Base-by-base conservation (phyloP, 2,888 invertebrate genomes). In the Eupithecia centaureata region DNA sequence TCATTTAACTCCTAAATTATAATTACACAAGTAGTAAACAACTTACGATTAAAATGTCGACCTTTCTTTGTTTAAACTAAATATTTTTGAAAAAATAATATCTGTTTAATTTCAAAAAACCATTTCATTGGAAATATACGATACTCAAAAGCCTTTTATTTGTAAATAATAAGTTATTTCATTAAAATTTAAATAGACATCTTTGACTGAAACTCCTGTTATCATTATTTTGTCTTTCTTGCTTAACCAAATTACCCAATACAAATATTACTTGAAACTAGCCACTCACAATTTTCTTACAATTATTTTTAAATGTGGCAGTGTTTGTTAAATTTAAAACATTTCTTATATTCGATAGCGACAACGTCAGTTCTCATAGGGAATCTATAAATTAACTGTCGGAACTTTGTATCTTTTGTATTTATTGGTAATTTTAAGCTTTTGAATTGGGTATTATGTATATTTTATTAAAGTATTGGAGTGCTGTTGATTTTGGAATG, bases 31-130 rank as follows among this genome's bases (percentile, higher is more conserved):
- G 15, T 57, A 57, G 32, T 54, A 62, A 65, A 60, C 54, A 65
- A 61, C 63, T 66, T 63, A 69, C 56, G 57, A 65, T 51, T 63
- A 70, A 60, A 56, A 62, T 28, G 59, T 63, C 59, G 30, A 66
- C 63, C 61, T 65, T 60, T 56, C 65, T 65, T 65, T 61, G 62
- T 58, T 28, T 30, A 12, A 56, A 65, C 27, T 65, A 56, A 47
- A 60, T 60, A 10, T 30, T 60, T 51, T 54, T 28, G 15, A 28
- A 58, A 38, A 30, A 28, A n/a, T 18, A 32, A 57, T 52, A 52
- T 27, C 10, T 22, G 57, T 33, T 57, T 57, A 32, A 32, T 30
- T 56, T 32, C 5, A 5, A 57, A 22, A 18, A 57, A 57, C 12
- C 54, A 57, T 22, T 47, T 47, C 10, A 10, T 8, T 12, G 47